phyloP scores from a whole-genome alignment of 2,888 invertebrate species.

The Allacma fusca region DNA sequence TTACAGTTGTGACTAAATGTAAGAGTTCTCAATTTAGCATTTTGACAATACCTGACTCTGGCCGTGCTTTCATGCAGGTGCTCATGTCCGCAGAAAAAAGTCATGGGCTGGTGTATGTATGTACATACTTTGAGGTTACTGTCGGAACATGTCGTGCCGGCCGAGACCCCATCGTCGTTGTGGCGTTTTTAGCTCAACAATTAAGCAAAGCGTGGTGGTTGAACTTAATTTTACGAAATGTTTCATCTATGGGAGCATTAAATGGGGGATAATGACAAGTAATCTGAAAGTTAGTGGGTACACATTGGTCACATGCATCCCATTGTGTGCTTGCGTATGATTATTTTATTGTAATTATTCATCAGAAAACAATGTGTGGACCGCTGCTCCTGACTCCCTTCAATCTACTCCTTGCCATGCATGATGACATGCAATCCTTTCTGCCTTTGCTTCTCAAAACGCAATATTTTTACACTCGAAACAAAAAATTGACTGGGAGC shows the following conservation, averaged over 20 bases:
- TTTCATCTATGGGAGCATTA: slow-evolving; percentile 21
- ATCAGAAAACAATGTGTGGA: slow-evolving; percentile 26
- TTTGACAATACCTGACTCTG: too few relatives aligned
- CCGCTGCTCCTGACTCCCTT: slow-evolving; percentile 25
- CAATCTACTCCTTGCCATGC: slow-evolving; percentile 16
- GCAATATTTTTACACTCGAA: background rate
- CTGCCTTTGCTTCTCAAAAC: background rate
- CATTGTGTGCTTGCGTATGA: slow-evolving; percentile 10
- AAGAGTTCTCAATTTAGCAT: too few relatives aligned
- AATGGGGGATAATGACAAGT: slow-evolving; percentile 30
- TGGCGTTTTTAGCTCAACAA: background rate
- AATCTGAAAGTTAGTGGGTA: slow-evolving; percentile 25
- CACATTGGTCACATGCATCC: slow-evolving; percentile 5
- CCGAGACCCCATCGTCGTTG: too few relatives aligned
- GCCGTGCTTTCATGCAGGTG: too few relatives aligned
- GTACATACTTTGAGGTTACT: too few relatives aligned
- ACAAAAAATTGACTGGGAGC: background rate
- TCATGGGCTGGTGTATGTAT: too few relatives aligned
- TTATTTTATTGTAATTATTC: slow-evolving; percentile 36
- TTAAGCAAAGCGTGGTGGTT: slow-evolving; percentile 14
- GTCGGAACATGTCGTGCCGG: too few relatives aligned
- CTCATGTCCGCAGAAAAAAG: too few relatives aligned
- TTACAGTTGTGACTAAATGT: too few relatives aligned
- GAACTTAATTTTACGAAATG: slow-evolving; percentile 32
- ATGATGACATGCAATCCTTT: slow-evolving; percentile 39